Conservation (phyloP, 2,888 invertebrate species). For the Steinernema scapterisci region DNA sequence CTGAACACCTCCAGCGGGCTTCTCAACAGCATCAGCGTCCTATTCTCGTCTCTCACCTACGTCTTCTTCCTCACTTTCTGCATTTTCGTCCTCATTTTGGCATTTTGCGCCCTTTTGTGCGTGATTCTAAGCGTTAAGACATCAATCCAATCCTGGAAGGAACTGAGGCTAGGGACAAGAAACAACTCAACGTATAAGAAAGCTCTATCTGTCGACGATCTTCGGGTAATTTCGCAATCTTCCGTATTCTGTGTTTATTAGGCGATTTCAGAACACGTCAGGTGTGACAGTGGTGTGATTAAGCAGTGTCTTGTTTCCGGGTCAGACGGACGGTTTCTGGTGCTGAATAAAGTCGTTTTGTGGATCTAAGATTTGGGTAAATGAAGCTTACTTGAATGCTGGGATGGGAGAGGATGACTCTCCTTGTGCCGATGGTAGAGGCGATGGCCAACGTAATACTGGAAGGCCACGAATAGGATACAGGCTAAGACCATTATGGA, state of each 20-base stretch:
- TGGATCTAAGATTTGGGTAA: not conserved
- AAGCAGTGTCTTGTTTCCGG: not conserved
- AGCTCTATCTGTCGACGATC: not conserved
- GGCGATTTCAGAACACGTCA: not conserved
- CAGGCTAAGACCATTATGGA: not conserved
- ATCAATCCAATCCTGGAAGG: not conserved
- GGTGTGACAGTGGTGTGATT: not conserved
- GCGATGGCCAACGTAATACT: slow-evolving; percentile 19
- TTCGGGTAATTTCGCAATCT: not conserved
- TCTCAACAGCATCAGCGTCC: slow-evolving; percentile 16
- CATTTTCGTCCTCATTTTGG: not conserved
- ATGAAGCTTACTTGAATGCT: not conserved
- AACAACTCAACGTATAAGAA: slow-evolving; percentile 18
- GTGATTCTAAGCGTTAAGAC: not conserved
- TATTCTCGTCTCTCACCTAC: not conserved
- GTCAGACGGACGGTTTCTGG: not conserved
- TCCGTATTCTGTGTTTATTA: not conserved
- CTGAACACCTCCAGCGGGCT: slow-evolving; percentile 4
- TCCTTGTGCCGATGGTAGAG: slow-evolving; percentile 7
- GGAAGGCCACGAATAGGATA: not conserved
- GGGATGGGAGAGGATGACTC: not conserved
- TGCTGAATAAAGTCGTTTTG: not conserved
- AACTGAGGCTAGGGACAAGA: not conserved
- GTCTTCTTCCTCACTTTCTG: slow-evolving; percentile 3
- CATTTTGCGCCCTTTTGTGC: not conserved